These are phyloP conservation scores for Actinernus sp. DNA, from an alignment of 92 coral and sea anemone species.

Conservation along the genomic window DNA sequence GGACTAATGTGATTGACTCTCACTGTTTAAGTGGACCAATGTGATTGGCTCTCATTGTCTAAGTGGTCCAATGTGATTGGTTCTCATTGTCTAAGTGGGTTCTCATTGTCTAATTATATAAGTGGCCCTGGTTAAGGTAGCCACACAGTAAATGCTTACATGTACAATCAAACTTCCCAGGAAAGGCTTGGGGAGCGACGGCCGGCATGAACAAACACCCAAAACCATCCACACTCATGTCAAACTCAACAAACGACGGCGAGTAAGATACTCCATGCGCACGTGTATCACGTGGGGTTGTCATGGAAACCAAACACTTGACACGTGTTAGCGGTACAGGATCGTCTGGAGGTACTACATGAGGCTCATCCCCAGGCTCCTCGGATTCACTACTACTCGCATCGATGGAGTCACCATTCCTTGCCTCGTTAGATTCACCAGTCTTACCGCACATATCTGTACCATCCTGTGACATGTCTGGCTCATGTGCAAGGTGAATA, in stretches of 20 bases:
- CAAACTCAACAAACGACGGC: conserved; percentile 95
- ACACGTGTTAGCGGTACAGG: conserved; percentile 93
- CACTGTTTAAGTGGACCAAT: too few relatives aligned
- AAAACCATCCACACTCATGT: conserved; percentile 97
- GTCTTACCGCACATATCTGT: not conserved
- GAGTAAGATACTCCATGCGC: conserved; percentile 87
- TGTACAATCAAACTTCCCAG: too few relatives aligned
- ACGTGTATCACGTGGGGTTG: conserved; percentile 96
- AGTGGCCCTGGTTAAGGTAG: too few relatives aligned
- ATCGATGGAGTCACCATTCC: conserved; percentile 20
- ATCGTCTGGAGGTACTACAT: conserved; percentile 71
- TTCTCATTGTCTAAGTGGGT: too few relatives aligned
- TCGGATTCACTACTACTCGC: conserved; percentile 45
- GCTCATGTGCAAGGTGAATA: not conserved
- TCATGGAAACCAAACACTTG: conserved; percentile 98
- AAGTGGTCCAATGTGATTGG: too few relatives aligned
- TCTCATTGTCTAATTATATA: too few relatives aligned
- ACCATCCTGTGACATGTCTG: not conserved
- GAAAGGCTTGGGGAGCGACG: conserved; percentile 88
- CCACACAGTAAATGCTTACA: too few relatives aligned
- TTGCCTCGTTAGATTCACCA: not conserved
- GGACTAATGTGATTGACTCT: too few relatives aligned
- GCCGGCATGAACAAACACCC: conserved; percentile 96
- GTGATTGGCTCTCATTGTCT: too few relatives aligned
- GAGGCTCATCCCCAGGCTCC: conserved; percentile 44